Conservation (phyloP, 1,140 invertebrate species). For the Tenebrio molitor region DNA sequence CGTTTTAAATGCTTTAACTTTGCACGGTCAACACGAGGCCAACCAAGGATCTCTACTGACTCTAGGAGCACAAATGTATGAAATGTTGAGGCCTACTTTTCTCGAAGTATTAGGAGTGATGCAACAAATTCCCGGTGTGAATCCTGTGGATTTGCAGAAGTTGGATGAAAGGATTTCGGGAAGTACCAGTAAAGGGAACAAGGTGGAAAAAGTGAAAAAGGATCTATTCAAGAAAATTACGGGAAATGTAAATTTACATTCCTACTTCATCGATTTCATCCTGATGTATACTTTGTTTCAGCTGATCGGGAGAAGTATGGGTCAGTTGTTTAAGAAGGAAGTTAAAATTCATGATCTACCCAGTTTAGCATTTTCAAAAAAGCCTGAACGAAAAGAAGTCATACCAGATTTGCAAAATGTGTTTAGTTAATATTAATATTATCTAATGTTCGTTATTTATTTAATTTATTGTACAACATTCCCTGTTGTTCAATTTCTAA, state of each 20-base stretch:
- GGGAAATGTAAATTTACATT: constrained; percentile 75
- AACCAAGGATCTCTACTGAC: constrained; percentile 81
- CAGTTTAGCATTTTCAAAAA: constrained; percentile 72
- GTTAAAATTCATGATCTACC: constrained; percentile 87
- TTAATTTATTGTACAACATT: constrained; percentile 57
- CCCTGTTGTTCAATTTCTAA: constrained; percentile 56
- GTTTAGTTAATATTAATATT: constrained; percentile 58
- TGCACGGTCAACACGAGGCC: constrained; percentile 88
- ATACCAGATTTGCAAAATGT: constrained; percentile 57
- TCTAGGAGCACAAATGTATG: constrained; percentile 84
- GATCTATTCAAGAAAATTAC: constrained; percentile 93
- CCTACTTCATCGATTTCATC: too few species aligned
- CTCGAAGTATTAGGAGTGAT: constrained; percentile 77
- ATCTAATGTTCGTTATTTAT: constrained; percentile 43
- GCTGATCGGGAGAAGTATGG: constrained; percentile 84
- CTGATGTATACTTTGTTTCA: constrained; percentile 68
- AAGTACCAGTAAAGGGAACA: constrained; percentile 78
- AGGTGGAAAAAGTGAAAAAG: constrained; percentile 90
- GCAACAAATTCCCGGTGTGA: constrained; percentile 83
- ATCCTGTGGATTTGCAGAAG: constrained; percentile 81
- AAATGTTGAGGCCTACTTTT: constrained; percentile 82
- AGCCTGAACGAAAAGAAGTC: constrained; percentile 68
- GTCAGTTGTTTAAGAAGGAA: constrained; percentile 89
- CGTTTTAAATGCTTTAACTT: constrained; percentile 80
- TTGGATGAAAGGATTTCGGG: constrained; percentile 87